Conservation (phyloP, 2,888 invertebrate genomes). For the Pyrgus malvae region DNA sequence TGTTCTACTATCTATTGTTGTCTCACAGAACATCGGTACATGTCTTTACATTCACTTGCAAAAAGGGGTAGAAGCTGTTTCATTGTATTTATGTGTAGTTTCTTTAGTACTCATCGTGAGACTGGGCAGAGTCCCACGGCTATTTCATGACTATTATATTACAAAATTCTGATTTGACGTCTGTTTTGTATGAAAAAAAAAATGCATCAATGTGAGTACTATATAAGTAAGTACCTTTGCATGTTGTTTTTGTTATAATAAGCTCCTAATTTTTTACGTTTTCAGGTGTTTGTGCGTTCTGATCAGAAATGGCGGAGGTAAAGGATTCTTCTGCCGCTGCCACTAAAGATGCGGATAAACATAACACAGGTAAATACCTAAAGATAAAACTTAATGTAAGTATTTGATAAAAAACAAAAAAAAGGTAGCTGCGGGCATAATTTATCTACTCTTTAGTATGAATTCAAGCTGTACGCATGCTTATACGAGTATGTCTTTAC, state of each 20-base stretch:
- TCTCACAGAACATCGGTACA: not conserved
- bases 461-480: too few relatives aligned
- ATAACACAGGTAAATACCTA: slow-evolving; percentile 62
- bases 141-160: slow-evolving; percentile 8
- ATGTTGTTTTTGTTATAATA: too few relatives aligned
- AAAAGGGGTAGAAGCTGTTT: slow-evolving; percentile 23
- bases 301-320: slow-evolving; percentile 62
- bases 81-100: slow-evolving; percentile 23
- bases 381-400: too few relatives aligned
- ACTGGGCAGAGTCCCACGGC: slow-evolving; percentile 17
- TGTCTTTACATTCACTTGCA: slow-evolving; percentile 9
- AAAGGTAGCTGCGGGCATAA: too few relatives aligned
- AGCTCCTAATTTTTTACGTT: too few relatives aligned
- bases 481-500: too few relatives aligned
- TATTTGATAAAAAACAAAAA: too few relatives aligned
- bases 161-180: not conserved
- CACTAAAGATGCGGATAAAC: slow-evolving; percentile 60
- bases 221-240: too few relatives aligned
- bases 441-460: too few relatives aligned
- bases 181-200: not conserved
- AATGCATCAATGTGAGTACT: too few relatives aligned
- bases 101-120: slow-evolving; percentile 16
- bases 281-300: slow-evolving; percentile 32
- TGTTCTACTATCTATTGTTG: slow-evolving; percentile 12
- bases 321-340: slow-evolving; percentile 50